Base-by-base conservation (phyloP, 2,797 vertebrate species). In the Hozukius guyotensis region DNA sequence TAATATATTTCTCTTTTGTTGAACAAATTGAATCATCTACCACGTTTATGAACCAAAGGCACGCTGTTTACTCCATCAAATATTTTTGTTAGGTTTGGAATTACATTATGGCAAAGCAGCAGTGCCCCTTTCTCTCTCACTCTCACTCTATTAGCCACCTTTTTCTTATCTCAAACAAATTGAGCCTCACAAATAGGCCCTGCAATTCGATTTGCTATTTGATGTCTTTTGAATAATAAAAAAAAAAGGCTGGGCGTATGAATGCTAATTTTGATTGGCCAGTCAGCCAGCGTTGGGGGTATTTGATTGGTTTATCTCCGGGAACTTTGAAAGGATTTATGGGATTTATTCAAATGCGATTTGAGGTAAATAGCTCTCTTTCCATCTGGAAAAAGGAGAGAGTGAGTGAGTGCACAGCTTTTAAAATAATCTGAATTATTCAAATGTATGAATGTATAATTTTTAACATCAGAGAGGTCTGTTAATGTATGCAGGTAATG, bases 341-440 rank as follows among this genome's bases (percentile, higher is more conserved):
- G 85, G 86, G 89, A 88, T 94, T 93, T 93, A 93, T 93, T 93
- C 87, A 88, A 93, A 94, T 94, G 80, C 10, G 80, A 93, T 94
- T 92, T 89, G 85, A 89, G 87, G 90, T 92, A 93, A 94, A 94
- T 92, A 86, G 88, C 85, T 89, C 78, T 82, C 79, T 90, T 93
- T 92, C 83, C 72, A 72, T 88, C 72, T 90, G 72, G 75, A 84
- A 92, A 90, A 74, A 72, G 81, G 72, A 81, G 61, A 59, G 67
- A 81, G 86, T 76, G 86, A 87, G 88, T 81, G 84, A 92, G 89
- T 82, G 91, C 83, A 85, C 81, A 75, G 92, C 91, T 92, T 94
- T 95, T 93, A 90, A 92, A 94, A 91, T 93, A 82, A 92, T 93
- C 86, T 91, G 90, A 95, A 94, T 94, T 93, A 95, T 94, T 93